Evolutionary conservation across 1,140 invertebrate genomes (phyloP), one percentile per base, ranked within the genome.

Genomic region (Philopotamus ludificatus): DNA sequence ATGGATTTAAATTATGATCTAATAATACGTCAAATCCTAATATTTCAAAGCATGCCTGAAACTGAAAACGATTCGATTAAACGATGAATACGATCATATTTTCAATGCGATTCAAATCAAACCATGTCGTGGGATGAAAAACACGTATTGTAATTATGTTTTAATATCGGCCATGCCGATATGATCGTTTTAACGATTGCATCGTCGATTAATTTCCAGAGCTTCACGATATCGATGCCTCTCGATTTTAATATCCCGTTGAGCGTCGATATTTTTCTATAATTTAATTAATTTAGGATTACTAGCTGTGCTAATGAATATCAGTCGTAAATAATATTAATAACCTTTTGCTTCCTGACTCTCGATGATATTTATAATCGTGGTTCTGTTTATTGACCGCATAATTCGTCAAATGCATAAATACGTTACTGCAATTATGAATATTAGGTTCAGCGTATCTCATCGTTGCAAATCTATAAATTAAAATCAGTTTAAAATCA

Each of bases 381-480:
- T 88, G 81, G 72, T 90, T 94, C 68, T 92, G 88, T 72, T 96
- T 97, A 78, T 99, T 98, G 0, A 98, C 86, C 0, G 93, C 91
- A 75, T 98, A 99, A 81, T 99, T 99, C 0, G 97, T 99, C 61
- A 99, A 81, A 79, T 99, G 97, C 93, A 98, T 98, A 74, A 89
- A 99, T 26, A 94, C 85, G 74, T 97, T 93, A 0, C 83, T 83
- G 1, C 89, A 84, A 70, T 96, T 96, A 28, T 87, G 83, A 12
- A 84, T 80, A 45, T 84, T 89, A 0, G 93, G 92, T 71, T 93
- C 89, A 64, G 86, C 85, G 73, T 95, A 95, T 71, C 89, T 84
- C 68, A 85, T 89, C 1, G 93, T 96, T 0, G 93, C 92, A 77
- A 96, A 95, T 72, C 91, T 87, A 60, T 53, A 75, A 74, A 58